phyloP scores from a whole-genome alignment of 2,797 vertebrate species.

The Scolopax rusticola region DNA sequence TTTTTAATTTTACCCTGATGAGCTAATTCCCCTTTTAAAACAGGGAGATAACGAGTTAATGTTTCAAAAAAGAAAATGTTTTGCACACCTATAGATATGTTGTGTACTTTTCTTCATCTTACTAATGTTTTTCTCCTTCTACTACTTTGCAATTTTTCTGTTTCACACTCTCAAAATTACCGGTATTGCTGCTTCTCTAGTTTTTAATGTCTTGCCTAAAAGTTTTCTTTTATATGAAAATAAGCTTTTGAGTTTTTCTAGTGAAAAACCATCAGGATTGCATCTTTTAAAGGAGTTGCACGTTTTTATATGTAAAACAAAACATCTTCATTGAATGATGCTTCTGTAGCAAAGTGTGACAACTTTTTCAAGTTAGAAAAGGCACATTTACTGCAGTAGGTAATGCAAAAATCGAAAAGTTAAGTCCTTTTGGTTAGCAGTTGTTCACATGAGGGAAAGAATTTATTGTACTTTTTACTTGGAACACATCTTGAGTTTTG shows the following conservation, averaged over 20 bases:
- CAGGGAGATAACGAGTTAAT: background rate
- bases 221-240: background rate
- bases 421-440: background rate
- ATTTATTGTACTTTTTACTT: background rate
- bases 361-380: background rate
- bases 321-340: background rate
- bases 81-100: fast-evolving
- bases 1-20: background rate
- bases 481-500: background rate
- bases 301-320: background rate
- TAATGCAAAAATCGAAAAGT: background rate
- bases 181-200: background rate
- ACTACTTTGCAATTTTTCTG: background rate
- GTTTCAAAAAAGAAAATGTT: background rate
- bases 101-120: background rate
- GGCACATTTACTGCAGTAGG: fast-evolving
- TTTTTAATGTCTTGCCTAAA: background rate
- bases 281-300: background rate
- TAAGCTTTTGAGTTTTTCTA: background rate
- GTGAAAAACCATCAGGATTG: background rate
- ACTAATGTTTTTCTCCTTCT: background rate
- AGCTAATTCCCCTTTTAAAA: background rate
- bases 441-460: background rate
- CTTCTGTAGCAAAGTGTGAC: background rate
- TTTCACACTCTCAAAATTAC: background rate